Percentiles rank a stretch among this genome's conserved stretches.
These are phyloP conservation scores for Drosophila mulleri DNA, from an alignment of 2,888 invertebrate species.

Conservation along the genomic window DNA sequence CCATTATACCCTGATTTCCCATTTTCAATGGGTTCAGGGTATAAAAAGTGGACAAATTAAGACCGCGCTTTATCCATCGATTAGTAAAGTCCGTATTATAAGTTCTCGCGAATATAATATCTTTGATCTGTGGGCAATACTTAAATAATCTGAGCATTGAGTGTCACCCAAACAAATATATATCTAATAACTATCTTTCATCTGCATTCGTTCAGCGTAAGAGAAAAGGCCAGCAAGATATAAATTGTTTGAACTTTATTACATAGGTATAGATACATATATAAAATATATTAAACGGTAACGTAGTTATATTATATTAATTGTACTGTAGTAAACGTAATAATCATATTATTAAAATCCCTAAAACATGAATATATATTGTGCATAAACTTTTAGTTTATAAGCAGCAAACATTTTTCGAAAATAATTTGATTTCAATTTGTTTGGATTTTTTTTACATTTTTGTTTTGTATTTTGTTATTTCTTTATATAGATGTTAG, in stretches of 20 bases:
- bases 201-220: background rate
- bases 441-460: background rate
- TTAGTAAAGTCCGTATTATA: too few relatives aligned
- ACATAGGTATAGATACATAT: conserved; percentile 62
- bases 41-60: too few relatives aligned
- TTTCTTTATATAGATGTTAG: background rate
- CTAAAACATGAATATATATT: conserved; percentile 56
- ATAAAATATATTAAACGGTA: conserved; percentile 76
- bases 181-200: too few relatives aligned
- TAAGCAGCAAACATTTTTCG: conserved; percentile 54
- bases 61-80: too few relatives aligned
- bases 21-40: too few relatives aligned
- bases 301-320: conserved; percentile 61
- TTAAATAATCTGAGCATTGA: too few relatives aligned
- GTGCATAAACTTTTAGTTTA: conserved; percentile 71
- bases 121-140: too few relatives aligned
- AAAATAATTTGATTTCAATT: conserved; percentile 31
- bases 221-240: background rate
- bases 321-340: conserved; percentile 69
- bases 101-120: too few relatives aligned
- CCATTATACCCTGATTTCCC: too few relatives aligned
- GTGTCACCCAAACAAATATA: too few relatives aligned
- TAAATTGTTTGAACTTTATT: conserved; percentile 58
- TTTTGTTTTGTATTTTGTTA: background rate
- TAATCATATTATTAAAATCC: conserved; percentile 55